A percentile compares a stretch with the other conserved stretches of the same genome.
Evolutionary conservation across 2,888 invertebrate genomes (phyloP).

Genomic region (Drosophila flavopinicola): DNA sequence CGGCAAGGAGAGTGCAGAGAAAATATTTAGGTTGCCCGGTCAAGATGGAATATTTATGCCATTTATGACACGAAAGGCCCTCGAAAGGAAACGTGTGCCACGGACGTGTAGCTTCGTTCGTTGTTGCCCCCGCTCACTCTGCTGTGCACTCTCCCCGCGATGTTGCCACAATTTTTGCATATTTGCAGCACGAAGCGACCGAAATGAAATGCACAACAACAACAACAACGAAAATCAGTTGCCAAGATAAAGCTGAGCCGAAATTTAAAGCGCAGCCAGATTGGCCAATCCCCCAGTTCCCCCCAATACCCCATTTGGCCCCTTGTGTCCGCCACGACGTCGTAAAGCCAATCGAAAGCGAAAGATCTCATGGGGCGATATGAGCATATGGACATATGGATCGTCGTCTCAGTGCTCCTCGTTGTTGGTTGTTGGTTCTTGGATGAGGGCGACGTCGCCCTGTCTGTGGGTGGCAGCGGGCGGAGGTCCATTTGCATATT

Average conservation of each 20-base stretch:
- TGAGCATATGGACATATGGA: slow-evolving; percentile 63
- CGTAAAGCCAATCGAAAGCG: slow-evolving; percentile 71
- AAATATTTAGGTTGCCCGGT: slow-evolving; percentile 76
- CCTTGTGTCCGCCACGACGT: slow-evolving; percentile 49
- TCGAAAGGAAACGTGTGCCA: slow-evolving; percentile 77
- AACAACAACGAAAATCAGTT: slow-evolving; percentile 66
- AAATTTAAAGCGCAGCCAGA: slow-evolving; percentile 59
- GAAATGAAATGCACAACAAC: slow-evolving; percentile 45
- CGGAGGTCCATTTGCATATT: slow-evolving; percentile 71
- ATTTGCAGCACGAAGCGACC: slow-evolving; percentile 75
- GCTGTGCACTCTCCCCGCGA: slow-evolving; percentile 1
- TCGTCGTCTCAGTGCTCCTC: slow-evolving; percentile 25
- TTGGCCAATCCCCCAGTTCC: slow-evolving; percentile 23
- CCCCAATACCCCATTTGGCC: slow-evolving; percentile 21
- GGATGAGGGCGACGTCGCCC: slow-evolving; percentile 29
- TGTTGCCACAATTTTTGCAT: slow-evolving; percentile 73
- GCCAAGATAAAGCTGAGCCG: slow-evolving; percentile 60
- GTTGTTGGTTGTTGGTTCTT: slow-evolving; percentile 8
- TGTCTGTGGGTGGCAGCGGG: slow-evolving; percentile 77
- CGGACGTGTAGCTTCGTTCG: slow-evolving; percentile 37
- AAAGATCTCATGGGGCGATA: slow-evolving; percentile 66
- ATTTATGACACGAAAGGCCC: slow-evolving; percentile 80
- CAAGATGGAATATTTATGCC: slow-evolving; percentile 79
- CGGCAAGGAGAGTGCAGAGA: slow-evolving; percentile 16
- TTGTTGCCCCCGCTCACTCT: not conserved